Percentiles rank a stretch among this genome's conserved stretches.
Evolutionary conservation across 2,888 invertebrate genomes (phyloP).

Genomic region (Sesia bembeciformis): DNA sequence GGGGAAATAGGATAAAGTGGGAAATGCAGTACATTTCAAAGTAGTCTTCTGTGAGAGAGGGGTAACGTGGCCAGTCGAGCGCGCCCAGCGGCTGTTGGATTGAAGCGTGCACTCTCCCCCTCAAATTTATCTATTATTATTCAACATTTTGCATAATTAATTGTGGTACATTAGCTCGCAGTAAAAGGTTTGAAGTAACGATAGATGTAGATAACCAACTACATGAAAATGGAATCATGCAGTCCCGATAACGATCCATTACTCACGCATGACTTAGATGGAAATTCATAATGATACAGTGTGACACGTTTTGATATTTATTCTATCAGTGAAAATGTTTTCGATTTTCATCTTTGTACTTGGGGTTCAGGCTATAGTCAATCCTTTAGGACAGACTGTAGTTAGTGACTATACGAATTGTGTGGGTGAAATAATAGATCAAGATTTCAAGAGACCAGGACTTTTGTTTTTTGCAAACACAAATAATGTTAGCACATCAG

Average conservation of each 20-base stretch:
- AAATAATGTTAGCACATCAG: slow-evolving; percentile 26
- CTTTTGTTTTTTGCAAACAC: slow-evolving; percentile 36
- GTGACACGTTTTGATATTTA: neutral
- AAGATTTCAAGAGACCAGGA: slow-evolving; percentile 34
- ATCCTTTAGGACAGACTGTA: slow-evolving; percentile 39
- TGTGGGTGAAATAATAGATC: slow-evolving; percentile 28
- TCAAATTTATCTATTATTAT: too few species aligned
- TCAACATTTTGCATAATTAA: too few species aligned
- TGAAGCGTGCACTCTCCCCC: too few species aligned
- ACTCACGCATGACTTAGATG: neutral
- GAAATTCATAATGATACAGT: neutral
- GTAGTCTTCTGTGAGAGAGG: too few species aligned
- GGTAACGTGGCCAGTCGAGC: too few species aligned
- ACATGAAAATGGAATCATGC: neutral
- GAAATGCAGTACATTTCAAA: too few species aligned
- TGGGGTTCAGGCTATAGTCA: slow-evolving; percentile 20
- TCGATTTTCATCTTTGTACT: neutral
- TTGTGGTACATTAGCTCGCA: too few species aligned
- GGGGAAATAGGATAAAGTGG: too few species aligned
- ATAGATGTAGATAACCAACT: neutral
- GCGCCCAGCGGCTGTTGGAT: too few species aligned
- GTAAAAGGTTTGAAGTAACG: neutral
- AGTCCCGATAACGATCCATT: neutral
- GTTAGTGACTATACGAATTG: slow-evolving; percentile 37
- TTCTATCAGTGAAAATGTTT: neutral